Base-by-base conservation (phyloP, 2,113 vertebrate genomes). In the Tringa solitaria region DNA sequence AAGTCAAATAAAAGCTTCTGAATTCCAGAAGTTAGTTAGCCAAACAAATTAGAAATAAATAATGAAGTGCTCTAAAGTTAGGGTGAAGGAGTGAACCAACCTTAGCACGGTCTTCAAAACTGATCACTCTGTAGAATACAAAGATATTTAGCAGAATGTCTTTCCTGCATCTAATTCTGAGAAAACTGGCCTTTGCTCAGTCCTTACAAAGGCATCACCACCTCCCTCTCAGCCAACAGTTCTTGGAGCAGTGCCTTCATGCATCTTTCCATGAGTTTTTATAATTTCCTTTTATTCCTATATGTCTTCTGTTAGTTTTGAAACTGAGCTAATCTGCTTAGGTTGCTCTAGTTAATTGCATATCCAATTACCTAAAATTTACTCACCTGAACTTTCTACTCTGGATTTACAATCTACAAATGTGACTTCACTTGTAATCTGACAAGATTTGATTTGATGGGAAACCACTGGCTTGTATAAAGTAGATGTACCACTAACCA, bases 91-190 rank as follows among this genome's bases (percentile, higher is more conserved):
- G 8, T 60, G 1, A 32, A 43, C 17, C 10, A 74, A 8, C 4
- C 2, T 56, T 48, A 65, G 6, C 11, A 41, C 6, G 2, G 7
- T 54, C 22, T 83, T 88, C 17, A 61, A 61, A 65, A 4, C 35
- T 32, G 0, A 19, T 54, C 10, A n/a, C 12, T 10, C 10, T n/a
- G 2, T n/a, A 30, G 35, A 88, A 65, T 0, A 0, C 1, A 2
- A 69, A 77, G 10, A 46, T 37, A 73, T 91, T 89, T 24, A 50
- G 15, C 56, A 70, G 26, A 78, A 9, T 24, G 8, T 53, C 3
- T 59, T 79, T 79, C 81, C 33, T 51, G 28, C 6, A 30, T 13
- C 5, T 18, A 54, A 33, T 67, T 65, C 2, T 51, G 33, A 61
- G 65, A 74, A 51, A 88, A 70, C 2, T 3, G 3, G 11, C 39